Base-by-base conservation (phyloP, 1,140 invertebrate genomes). In the Trachymyrmex cornetzi region DNA sequence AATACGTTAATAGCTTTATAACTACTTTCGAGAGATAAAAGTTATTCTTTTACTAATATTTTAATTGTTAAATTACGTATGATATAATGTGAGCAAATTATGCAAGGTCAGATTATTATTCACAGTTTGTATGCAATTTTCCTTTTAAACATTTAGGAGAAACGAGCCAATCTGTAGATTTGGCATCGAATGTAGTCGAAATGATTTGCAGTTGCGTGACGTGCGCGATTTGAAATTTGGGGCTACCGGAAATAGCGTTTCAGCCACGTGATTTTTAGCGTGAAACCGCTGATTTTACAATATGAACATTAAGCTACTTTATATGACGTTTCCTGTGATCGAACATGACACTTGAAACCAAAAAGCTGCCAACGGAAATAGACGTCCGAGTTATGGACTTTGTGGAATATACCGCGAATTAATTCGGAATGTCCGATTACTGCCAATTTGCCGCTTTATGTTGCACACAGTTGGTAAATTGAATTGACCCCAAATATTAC, bases 251-350 rank as follows among this genome's bases (percentile, higher is more conserved):
- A 57, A 82, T 53, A 24, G 24, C 24, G 22, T 11, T 61, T 9
- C 24, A 12, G 55, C 27, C n/a, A 24, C 38, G n/a, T 84, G n/a
- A 84, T 84, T 84, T 84, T 75, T 84, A 57, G 55, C 27, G 67
- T 34, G n/a, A 27, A 34, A 84, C 55, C 69, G 24, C 24, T 7
- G 80, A 57, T 82, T 72, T 72, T 22, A 59, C 67, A 82, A 74
- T 55, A 61, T n/a, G 80, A 61, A 74, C 55, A 61, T 82, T 82
- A 74, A 82, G 53, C 69, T 75, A 75, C 53, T 84, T 84, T 84
- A 63, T 57, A 27, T 63, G 69, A 75, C 80, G 55, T 59, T 19
- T 27, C 14, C 3, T 3, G 19, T 61, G 80, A 84, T 84, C 55
- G 55, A 61, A 61, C 67, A 38, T 27, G 48, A 44, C 67, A 72